Conservation (phyloP, 2,113 vertebrate genomes). For the Mungos mungo region DNA sequence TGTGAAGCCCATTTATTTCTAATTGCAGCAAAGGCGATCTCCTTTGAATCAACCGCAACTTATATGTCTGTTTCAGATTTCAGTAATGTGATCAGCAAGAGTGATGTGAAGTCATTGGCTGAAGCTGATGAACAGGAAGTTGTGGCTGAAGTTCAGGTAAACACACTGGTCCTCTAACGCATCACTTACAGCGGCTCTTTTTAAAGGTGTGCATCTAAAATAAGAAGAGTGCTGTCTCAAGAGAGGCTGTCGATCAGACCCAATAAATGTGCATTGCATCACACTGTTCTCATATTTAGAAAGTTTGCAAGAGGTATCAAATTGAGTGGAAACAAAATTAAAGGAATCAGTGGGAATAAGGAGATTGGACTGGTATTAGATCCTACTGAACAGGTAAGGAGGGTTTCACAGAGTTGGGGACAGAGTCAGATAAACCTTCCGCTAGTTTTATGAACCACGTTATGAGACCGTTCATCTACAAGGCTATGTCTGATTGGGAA, state of each 20-base stretch:
- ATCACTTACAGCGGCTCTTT: not conserved
- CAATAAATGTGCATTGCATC: not conserved
- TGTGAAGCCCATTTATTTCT: not conserved
- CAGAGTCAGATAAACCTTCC: not conserved
- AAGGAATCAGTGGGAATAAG: not conserved
- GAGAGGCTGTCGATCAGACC: not conserved
- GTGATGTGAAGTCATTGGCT: constrained; percentile 94
- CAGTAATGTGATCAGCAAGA: constrained; percentile 98
- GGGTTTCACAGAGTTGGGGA: not conserved
- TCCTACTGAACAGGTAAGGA: not conserved
- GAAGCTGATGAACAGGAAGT: constrained; percentile 97
- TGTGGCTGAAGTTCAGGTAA: constrained; percentile 96
- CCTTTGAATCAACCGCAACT: constrained; percentile 6
- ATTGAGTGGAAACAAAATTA: not conserved
- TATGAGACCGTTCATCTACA: not conserved
- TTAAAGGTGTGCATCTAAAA: not conserved
- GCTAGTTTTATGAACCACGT: not conserved
- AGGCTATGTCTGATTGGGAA: not conserved
- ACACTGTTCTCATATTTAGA: not conserved
- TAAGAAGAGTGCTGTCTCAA: not conserved
- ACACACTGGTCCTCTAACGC: not conserved
- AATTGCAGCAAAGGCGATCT: constrained; percentile 22
- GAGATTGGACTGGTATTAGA: not conserved
- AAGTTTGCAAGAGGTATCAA: not conserved
- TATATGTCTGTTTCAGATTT: constrained; percentile 88